A percentile compares a stretch with the other conserved stretches of the same genome.
Evolutionary conservation across 2,797 vertebrate genomes (phyloP).

Genomic region (Cetoscarus ocellatus): DNA sequence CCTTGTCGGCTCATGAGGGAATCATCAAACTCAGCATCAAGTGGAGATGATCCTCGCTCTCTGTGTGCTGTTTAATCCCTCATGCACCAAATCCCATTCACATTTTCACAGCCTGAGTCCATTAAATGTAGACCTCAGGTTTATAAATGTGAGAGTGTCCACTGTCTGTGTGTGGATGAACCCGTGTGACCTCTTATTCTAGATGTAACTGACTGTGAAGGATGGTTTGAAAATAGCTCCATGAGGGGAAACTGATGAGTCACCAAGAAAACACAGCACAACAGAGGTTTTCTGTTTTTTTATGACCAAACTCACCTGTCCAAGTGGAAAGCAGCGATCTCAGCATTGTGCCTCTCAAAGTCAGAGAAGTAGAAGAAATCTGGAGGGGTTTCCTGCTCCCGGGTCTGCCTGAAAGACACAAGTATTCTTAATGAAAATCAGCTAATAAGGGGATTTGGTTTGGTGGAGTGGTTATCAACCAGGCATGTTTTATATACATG

Average conservation of each 20-base stretch:
- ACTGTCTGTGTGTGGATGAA: constrained; percentile 4
- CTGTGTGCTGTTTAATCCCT: constrained; percentile 59
- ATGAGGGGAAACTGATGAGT: constrained; percentile 8
- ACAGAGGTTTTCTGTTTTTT: not conserved
- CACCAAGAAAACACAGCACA: constrained; percentile 1
- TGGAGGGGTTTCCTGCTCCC: constrained; percentile 95
- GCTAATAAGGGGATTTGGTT: no score
- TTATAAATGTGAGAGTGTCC: constrained; percentile 26
- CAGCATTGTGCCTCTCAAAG: constrained; percentile 96
- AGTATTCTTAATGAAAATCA: no score
- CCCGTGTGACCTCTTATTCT: constrained; percentile 12
- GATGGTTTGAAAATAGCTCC: constrained; percentile 15
- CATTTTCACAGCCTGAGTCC: constrained; percentile 43
- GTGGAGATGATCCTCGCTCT: constrained; percentile 49
- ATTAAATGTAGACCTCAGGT: constrained; percentile 21
- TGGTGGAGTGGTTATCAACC: no score
- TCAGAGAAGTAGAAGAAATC: constrained; percentile 99
- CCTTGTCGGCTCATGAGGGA: constrained; percentile 42
- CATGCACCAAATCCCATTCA: constrained; percentile 61
- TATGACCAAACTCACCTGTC: constrained; percentile 88
- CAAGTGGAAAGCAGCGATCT: constrained; percentile 96
- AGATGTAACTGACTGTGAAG: not conserved
- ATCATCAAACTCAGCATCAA: constrained; percentile 59
- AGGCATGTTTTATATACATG: no score
- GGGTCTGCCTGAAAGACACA: constrained; percentile 88